A percentile compares a stretch with the other conserved stretches of the same genome.
These are phyloP conservation scores for Cantharis lateralis DNA, from an alignment of 2,888 invertebrate species.

Conservation along the genomic window DNA sequence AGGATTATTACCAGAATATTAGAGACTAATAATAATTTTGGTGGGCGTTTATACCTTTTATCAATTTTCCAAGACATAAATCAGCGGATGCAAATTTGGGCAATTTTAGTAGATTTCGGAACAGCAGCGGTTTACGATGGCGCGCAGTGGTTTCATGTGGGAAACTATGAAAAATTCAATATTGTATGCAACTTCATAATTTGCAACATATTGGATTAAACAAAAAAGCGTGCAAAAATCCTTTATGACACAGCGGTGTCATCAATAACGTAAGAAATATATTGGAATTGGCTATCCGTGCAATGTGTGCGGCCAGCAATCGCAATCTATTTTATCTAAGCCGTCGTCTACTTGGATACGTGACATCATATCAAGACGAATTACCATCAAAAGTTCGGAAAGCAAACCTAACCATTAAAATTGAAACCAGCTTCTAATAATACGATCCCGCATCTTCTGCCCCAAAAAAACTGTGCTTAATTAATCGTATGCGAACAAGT, in stretches of 20 bases:
- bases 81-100: not conserved
- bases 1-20: not conserved
- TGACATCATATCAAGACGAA: constrained; percentile 43
- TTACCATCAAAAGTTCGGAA: constrained; percentile 39
- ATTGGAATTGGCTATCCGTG: constrained; percentile 30
- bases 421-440: constrained; percentile 15
- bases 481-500: constrained; percentile 37
- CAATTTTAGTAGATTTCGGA: not conserved
- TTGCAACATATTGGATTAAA: not conserved
- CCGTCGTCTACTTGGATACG: constrained; percentile 36
- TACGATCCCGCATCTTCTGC: constrained; percentile 30
- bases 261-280: constrained; percentile 26
- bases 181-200: not conserved
- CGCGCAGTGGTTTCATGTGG: not conserved
- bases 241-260: constrained; percentile 23
- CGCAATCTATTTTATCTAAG: constrained; percentile 29
- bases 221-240: constrained; percentile 16
- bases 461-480: constrained; percentile 28
- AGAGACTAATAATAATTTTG: not conserved
- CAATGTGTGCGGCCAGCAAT: constrained; percentile 28
- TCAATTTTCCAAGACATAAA: not conserved
- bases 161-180: not conserved
- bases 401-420: constrained; percentile 19
- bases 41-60: not conserved
- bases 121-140: too few species aligned